Evolutionary conservation across 1,140 invertebrate genomes (phyloP).

Genomic region (Cryptotermes secundus): DNA sequence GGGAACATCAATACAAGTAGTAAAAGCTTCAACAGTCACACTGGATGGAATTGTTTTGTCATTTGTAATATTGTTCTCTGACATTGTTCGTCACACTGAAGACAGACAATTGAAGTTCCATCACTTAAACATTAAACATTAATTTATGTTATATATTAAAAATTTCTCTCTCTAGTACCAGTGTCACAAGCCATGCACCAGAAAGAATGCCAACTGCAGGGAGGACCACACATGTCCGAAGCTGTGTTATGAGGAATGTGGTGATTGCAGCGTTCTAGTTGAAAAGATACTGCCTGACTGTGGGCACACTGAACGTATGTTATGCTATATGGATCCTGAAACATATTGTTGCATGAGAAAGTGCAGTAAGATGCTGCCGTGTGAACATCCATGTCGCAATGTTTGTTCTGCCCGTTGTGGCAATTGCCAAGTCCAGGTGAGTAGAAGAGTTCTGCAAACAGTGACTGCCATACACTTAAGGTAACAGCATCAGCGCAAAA

Average conservation of each 20-base stretch:
- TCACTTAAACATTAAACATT: no score
- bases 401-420: conserved; percentile 45
- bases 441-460: not conserved
- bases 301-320: conserved; percentile 44
- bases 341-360: conserved; percentile 46
- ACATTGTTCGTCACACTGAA: no score
- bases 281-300: conserved; percentile 46
- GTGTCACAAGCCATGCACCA: conserved; percentile 51
- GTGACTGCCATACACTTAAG: no score
- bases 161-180: conserved; percentile 49
- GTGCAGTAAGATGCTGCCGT: conserved; percentile 50
- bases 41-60: no score
- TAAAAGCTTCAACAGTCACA: no score
- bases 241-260: conserved; percentile 53
- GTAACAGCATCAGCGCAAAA: no score
- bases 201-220: conserved; percentile 47
- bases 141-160: not conserved
- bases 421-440: conserved; percentile 50
- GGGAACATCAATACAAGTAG: no score
- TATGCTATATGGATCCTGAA: conserved; percentile 48
- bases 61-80: no score
- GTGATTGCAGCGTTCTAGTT: conserved; percentile 48
- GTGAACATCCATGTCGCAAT: conserved; percentile 51
- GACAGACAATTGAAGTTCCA: no score
- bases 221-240: conserved; percentile 52